Evolutionary conservation across 2,797 vertebrate genomes (phyloP).

Genomic region (Antennarius maculatus): DNA sequence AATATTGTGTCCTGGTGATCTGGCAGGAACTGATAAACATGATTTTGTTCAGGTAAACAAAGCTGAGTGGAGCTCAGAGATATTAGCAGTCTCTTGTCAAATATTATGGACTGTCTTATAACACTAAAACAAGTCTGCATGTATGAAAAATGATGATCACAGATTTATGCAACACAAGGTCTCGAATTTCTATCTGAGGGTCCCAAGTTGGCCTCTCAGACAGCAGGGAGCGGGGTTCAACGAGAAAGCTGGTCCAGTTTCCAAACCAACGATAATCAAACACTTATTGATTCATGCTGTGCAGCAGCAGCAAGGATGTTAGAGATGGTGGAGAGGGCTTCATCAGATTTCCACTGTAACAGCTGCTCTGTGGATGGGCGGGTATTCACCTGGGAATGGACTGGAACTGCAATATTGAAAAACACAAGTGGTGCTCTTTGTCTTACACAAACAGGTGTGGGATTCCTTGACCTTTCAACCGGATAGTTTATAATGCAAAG

Average conservation of each 20-base stretch:
- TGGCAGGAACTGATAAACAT: background rate
- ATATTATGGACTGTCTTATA: background rate
- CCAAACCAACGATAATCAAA: conserved; percentile 28
- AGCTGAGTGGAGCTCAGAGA: conserved; percentile 5
- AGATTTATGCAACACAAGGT: conserved; percentile 3
- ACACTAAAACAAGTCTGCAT: background rate
- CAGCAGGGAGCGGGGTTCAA: conserved; percentile 13
- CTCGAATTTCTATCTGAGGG: background rate
- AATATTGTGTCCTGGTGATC: background rate
- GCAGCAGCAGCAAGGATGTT: conserved; percentile 27
- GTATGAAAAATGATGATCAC: background rate
- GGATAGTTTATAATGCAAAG: background rate
- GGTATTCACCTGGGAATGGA: conserved; percentile 14
- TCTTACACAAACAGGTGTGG: background rate
- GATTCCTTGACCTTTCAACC: conserved; percentile 1
- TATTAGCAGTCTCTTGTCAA: background rate
- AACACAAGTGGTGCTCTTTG: background rate
- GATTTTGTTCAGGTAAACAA: conserved; percentile 1
- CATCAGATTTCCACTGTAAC: conserved; percentile 43
- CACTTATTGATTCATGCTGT: conserved; percentile 47
- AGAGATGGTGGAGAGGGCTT: conserved; percentile 26
- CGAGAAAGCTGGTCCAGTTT: conserved; percentile 19
- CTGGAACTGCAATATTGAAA: conserved; percentile 29
- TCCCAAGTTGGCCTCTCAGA: background rate
- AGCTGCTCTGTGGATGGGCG: conserved; percentile 20